phyloP scores from a whole-genome alignment of 2,113 vertebrate species.

The Carassius gibelio region DNA sequence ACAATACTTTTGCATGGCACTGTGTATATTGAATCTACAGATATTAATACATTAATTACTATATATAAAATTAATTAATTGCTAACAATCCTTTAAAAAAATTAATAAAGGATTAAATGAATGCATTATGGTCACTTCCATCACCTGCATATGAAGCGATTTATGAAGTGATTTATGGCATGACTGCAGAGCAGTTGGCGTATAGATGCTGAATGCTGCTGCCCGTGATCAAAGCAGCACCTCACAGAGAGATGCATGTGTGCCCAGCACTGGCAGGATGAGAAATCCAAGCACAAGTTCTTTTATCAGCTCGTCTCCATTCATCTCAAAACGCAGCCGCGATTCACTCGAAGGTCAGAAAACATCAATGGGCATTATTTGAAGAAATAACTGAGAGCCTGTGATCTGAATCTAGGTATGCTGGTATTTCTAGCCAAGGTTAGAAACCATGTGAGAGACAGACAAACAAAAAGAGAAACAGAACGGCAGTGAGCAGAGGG shows the following conservation, averaged over 20 bases:
- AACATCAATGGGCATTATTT: conserved; percentile 28
- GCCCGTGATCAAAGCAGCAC: conserved; percentile 44
- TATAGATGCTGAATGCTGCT: conserved; percentile 44
- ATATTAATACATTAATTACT: not conserved
- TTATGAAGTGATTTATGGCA: conserved; percentile 42
- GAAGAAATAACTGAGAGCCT: conserved; percentile 11
- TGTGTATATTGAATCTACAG: not conserved
- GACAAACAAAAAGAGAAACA: conserved; percentile 28
- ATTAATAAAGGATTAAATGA: conserved; percentile 19
- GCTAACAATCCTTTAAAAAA: too few species aligned
- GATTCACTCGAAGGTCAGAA: conserved; percentile 9
- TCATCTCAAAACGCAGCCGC: conserved; percentile 8
- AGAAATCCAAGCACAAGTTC: conserved; percentile 27
- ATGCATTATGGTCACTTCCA: not conserved
- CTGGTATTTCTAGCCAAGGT: conserved; percentile 29
- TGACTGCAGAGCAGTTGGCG: conserved; percentile 46
- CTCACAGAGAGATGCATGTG: conserved; percentile 22
- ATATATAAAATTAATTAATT: too few species aligned
- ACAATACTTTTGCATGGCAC: not conserved
- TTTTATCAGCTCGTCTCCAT: conserved; percentile 35
- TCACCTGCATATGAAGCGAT: conserved; percentile 17
- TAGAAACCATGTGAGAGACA: conserved; percentile 19
- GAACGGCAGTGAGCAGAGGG: not conserved
- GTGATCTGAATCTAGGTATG: conserved; percentile 21
- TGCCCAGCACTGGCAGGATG: conserved; percentile 20